A percentile compares a stretch with the other conserved stretches of the same genome.
phyloP scores from a whole-genome alignment of 1,140 invertebrate genomes.

The Palaemon carinicauda region DNA sequence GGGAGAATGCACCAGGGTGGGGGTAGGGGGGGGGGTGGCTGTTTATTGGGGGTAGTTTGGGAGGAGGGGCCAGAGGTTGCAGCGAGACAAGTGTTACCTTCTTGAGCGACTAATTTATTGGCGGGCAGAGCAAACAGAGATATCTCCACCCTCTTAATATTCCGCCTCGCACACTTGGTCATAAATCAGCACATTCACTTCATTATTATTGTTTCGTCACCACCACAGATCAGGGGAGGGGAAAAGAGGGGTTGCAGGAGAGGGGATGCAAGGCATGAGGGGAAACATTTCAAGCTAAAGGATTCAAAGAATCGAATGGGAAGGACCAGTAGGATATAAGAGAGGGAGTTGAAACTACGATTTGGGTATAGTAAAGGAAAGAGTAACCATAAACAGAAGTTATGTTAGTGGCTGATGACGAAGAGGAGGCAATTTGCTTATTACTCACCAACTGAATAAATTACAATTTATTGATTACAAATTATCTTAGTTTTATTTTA shows the following conservation, averaged over 20 bases:
- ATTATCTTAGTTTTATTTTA: too few species aligned
- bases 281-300: background rate
- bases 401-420: too few species aligned
- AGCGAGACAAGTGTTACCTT: background rate
- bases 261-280: background rate
- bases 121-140: background rate
- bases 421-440: too few species aligned
- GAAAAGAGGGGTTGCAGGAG: background rate
- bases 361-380: too few species aligned
- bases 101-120: background rate
- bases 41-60: too few species aligned
- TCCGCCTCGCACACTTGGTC: background rate
- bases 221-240: background rate
- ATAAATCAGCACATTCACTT: background rate
- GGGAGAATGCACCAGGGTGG: too few species aligned
- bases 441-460: too few species aligned
- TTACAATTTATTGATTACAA: too few species aligned
- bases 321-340: too few species aligned
- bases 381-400: too few species aligned
- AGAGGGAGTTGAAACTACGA: too few species aligned
- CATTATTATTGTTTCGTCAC: background rate
- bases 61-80: background rate
- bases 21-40: too few species aligned
- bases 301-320: background rate
- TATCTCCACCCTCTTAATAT: conserved; percentile 26